Evolutionary conservation across 2,888 invertebrate genomes (phyloP).

Genomic region (Mythimna vitellina): DNA sequence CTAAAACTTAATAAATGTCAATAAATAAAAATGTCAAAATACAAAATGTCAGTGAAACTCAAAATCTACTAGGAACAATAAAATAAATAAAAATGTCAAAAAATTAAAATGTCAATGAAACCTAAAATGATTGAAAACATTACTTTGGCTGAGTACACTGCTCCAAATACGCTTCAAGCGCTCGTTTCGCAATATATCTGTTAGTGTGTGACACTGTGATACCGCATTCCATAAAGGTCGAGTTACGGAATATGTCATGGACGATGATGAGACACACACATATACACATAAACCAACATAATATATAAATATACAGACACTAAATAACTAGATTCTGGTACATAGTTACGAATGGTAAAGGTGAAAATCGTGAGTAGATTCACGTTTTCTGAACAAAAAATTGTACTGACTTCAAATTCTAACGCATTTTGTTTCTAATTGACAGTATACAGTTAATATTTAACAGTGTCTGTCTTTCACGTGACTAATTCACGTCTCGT

Average conservation of each 20-base stretch:
- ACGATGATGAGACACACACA: constrained; percentile 28
- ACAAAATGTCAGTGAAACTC: too few species aligned
- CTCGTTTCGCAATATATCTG: constrained; percentile 57
- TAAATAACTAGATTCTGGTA: background rate
- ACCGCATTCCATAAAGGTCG: constrained; percentile 54
- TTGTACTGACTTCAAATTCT: background rate
- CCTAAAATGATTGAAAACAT: background rate
- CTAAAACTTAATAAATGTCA: too few species aligned
- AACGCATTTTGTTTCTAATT: constrained; percentile 8
- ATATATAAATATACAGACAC: background rate
- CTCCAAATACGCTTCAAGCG: constrained; percentile 51
- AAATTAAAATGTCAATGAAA: too few species aligned
- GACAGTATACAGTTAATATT: background rate
- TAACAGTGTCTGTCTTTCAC: background rate
- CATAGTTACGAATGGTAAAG: constrained; percentile 20
- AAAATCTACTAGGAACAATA: too few species aligned
- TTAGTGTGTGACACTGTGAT: constrained; percentile 50
- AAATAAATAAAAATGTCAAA: too few species aligned
- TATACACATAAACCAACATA: background rate
- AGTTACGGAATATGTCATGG: constrained; percentile 50
- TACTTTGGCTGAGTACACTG: constrained; percentile 32
- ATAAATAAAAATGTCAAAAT: too few species aligned
- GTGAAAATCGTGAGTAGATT: constrained; percentile 33
- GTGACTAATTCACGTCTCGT: too few species aligned
- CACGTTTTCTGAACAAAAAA: constrained; percentile 38